Evolutionary conservation across 2,797 vertebrate species (phyloP), one percentile per base, ranked within the genome.

Genomic region (Borostomias antarcticus): DNA sequence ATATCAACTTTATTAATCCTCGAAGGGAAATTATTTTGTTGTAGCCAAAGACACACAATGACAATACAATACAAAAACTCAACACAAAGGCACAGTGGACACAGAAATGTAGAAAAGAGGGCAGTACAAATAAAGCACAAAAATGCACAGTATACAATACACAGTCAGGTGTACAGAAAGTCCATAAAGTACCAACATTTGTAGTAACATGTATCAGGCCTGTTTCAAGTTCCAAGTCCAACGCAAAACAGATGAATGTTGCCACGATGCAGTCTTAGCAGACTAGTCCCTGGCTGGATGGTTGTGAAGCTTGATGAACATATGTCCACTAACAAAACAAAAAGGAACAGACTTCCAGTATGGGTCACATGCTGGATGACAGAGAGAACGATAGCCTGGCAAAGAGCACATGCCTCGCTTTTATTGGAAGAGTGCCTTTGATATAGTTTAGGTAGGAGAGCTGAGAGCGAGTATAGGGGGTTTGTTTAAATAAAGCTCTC

Each of bases 401-500:
- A 48, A 60, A 29, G 47, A 21, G 17, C 29, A 40, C 57, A 40
- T 52, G 40, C 33, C 43, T 6, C 45, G 2, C 15, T 13, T 2
- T 19, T 17, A 30, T 47, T 58, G 25, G 15, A 87, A 62, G 82
- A 80, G 85, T 85, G 83, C 80, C 83, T 78, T 85, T 89, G 73
- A 74, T 35, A 35, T 70, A 63, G 58, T 28, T 68, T 33, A 15
- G 40, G 17, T 47, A 26, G 21, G 32, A 70, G 59, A 71, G 67
- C 62, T 68, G 74, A 30, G 78, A 72, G 83, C 79, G 72, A 82
- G 86, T 75, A 23, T 2, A 28, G 28, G 21, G 58, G 63, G 58
- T n/a, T n/a, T n/a, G 73, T 78, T 90, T 89, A 88, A 83, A 89
- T 80, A 85, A 84, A 86, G 83, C 73, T 52, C 79, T 6, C 50